Evolutionary conservation across 2,888 invertebrate species (phyloP).

Genomic region (Leucoma salicis): DNA sequence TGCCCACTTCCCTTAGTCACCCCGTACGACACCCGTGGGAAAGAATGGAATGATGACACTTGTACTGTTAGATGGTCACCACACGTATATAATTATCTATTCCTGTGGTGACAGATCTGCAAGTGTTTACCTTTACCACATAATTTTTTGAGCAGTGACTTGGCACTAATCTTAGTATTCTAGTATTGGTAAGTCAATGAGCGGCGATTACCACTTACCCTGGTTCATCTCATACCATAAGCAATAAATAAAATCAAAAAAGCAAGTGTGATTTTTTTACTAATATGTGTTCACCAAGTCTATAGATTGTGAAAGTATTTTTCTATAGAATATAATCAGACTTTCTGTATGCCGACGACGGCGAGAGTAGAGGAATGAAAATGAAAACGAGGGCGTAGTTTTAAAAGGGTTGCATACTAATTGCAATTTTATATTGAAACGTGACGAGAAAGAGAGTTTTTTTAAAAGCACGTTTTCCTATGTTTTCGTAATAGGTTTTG

Average conservation of each 20-base stretch:
- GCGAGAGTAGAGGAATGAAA: background rate
- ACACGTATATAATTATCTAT: background rate
- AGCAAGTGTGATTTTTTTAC: too few species aligned
- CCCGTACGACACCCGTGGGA: background rate
- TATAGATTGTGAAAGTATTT: background rate
- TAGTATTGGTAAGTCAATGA: too few species aligned
- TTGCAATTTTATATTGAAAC: conserved; percentile 2
- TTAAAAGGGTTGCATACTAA: conserved; percentile 2
- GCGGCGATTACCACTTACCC: too few species aligned
- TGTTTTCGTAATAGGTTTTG: too few species aligned
- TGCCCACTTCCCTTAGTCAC: background rate
- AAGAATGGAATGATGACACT: background rate
- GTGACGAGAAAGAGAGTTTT: conserved; percentile 1
- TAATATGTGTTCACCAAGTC: too few species aligned
- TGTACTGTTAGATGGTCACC: background rate
- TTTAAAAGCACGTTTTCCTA: too few species aligned
- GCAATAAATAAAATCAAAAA: too few species aligned
- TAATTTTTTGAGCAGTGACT: too few species aligned
- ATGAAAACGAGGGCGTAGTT: background rate
- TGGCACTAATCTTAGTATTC: too few species aligned
- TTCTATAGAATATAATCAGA: background rate
- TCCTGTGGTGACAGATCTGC: too few species aligned
- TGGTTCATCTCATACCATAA: too few species aligned
- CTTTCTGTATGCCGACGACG: background rate
- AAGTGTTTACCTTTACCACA: too few species aligned